Evolutionary conservation across 2,888 invertebrate genomes (phyloP), one percentile per base, ranked within the genome.

Genomic region (Cremastinae sp.): DNA sequence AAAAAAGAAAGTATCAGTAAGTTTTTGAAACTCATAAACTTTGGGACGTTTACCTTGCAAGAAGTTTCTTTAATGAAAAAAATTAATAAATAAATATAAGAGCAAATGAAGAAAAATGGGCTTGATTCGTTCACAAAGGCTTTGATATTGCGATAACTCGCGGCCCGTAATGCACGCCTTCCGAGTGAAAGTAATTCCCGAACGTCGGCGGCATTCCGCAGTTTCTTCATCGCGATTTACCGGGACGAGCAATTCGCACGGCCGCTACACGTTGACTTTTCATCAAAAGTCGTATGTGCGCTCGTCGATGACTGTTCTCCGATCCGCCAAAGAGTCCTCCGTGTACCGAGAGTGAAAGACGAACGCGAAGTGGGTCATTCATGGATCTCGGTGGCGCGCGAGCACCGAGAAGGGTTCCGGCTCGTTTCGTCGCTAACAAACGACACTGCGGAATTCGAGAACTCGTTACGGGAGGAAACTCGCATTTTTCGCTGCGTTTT

Each of bases 161-260:
- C 20, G 20, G 28, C 28, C 51, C 45, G 53, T 36, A 41, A 62
- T 74, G 74, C 58, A 53, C 41, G 69, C 76, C 76, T 73, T 76
- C 69, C 75, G 72, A 86, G 86, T 86, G 86, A 86, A 86, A 86
- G 86, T 86, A 80, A 78, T 81, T 72, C 71, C 81, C n/a, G n/a
- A 83, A 82, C 85, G 84, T 85, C 85, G 83, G 81, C 83, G 81
- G 84, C 85, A 85, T 85, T 85, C 85, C 85, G 82, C 75, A 79
- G 85, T 86, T 86, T 84, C 84, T 84, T 86, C 84, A 82, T 73
- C 84, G 84, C 56, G 82, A 79, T 68, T 68, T 28, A 47, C 14
- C 41, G 56, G 18, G 74, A 66, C 75, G 66, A 61, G 75, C 68
- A 49, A 61, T 53, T 65, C 66, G 62, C 74, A 22, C 49, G 68